These are phyloP conservation scores for Brachyistius frenatus DNA, from an alignment of 2,113 vertebrate species.

Conservation along the genomic window DNA sequence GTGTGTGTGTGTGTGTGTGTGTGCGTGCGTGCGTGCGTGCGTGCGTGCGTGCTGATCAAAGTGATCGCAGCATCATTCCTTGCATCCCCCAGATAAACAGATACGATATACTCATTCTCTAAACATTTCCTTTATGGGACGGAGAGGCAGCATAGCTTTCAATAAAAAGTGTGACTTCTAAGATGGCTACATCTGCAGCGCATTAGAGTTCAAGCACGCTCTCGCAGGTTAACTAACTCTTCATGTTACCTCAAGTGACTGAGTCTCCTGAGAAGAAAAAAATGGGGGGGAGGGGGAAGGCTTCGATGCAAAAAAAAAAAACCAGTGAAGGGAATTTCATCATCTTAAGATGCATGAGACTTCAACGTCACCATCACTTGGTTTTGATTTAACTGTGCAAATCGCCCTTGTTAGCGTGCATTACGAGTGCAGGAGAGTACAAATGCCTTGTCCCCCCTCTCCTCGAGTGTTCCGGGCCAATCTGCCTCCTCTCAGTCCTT, in stretches of 20 bases:
- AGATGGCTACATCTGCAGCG: conserved; percentile 74
- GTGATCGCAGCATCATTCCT: conserved; percentile 36
- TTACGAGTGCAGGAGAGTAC: conserved; percentile 69
- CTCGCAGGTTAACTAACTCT: conserved; percentile 69
- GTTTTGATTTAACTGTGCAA: conserved; percentile 85
- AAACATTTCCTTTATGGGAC: conserved; percentile 54
- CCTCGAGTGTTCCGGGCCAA: conserved; percentile 51
- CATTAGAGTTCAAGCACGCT: conserved; percentile 61
- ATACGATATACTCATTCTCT: conserved; percentile 40
- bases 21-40: conserved; percentile 14
- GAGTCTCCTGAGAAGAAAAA: conserved; percentile 64
- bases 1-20: too few relatives aligned
- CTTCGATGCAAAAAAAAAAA: conserved; percentile 47
- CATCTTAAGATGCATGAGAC: conserved; percentile 59
- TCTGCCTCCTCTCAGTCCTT: conserved; percentile 81
- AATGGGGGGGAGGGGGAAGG: conserved; percentile 53
- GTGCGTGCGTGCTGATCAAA: conserved; percentile 47
- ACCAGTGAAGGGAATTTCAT: conserved; percentile 45
- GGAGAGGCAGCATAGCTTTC: conserved; percentile 44
- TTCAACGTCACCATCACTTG: conserved; percentile 78
- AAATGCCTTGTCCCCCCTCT: conserved; percentile 67
- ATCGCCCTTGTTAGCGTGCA: conserved; percentile 82
- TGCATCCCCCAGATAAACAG: conserved; percentile 34
- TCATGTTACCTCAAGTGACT: conserved; percentile 65
- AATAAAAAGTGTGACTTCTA: conserved; percentile 73